phyloP scores from a whole-genome alignment of 2,888 invertebrate species.

The Colletes collaris region DNA sequence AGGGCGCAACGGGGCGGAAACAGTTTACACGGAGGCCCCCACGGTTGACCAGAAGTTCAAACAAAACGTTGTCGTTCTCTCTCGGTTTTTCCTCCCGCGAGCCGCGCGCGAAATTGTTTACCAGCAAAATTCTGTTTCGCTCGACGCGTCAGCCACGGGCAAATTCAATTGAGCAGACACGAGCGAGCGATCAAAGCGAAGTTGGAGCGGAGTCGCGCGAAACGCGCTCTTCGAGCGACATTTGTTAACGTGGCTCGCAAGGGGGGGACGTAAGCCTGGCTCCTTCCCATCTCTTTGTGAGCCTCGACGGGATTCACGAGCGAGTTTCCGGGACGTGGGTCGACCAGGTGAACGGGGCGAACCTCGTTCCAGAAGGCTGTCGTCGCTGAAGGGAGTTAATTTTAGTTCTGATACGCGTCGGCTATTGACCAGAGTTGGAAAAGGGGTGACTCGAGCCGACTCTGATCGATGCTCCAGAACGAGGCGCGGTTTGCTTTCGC shows the following conservation, averaged over 20 bases:
- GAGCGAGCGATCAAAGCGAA: constrained; percentile 57
- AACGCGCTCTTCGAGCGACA: constrained; percentile 11
- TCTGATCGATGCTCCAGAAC: too few relatives aligned
- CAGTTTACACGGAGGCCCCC: too few relatives aligned
- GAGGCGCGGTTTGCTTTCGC: too few relatives aligned
- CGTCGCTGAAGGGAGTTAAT: constrained; percentile 44
- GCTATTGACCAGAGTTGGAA: constrained; percentile 36
- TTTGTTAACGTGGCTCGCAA: constrained; percentile 22
- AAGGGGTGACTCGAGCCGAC: constrained; percentile 7
- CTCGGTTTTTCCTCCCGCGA: too few relatives aligned
- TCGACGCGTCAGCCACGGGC: background rate
- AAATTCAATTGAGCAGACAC: constrained; percentile 29
- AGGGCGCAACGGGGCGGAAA: background rate
- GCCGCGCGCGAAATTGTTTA: background rate
- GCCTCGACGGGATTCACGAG: background rate
- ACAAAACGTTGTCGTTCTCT: too few relatives aligned
- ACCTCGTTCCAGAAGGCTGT: constrained; percentile 20
- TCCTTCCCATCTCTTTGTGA: constrained; percentile 30
- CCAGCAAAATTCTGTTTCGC: background rate
- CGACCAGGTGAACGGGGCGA: constrained; percentile 44
- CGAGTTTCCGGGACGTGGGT: constrained; percentile 21
- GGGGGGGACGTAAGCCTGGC: constrained; percentile 3
- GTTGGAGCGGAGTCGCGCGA: constrained; percentile 5
- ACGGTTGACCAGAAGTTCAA: background rate
- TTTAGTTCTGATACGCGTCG: constrained; percentile 51